These are phyloP conservation scores for Octopus sinensis DNA, from an alignment of 1,140 invertebrate species.

Conservation along the genomic window DNA sequence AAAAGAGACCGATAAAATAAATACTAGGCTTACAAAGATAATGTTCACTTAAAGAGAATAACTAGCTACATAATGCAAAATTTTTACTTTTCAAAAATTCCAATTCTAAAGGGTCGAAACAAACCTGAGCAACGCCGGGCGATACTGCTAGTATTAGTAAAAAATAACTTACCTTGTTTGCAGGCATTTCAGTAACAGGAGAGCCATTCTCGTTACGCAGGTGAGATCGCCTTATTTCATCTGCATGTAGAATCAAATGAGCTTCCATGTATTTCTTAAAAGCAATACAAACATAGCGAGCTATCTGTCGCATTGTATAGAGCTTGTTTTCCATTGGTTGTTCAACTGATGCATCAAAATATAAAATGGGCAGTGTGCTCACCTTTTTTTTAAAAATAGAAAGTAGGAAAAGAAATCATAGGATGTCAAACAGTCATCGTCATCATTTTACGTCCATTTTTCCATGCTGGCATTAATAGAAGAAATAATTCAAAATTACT, in stretches of 20 bases:
- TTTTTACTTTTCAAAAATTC: too few relatives aligned
- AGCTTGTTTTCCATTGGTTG: constrained; percentile 79
- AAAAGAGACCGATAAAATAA: too few relatives aligned
- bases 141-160: neutral
- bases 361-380: constrained; percentile 77
- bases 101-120: too few relatives aligned
- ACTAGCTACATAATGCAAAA: too few relatives aligned
- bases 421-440: too few relatives aligned
- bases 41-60: too few relatives aligned
- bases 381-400: constrained; percentile 50
- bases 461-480: too few relatives aligned
- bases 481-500: too few relatives aligned
- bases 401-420: too few relatives aligned
- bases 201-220: constrained; percentile 50
- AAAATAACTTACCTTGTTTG: constrained; percentile 52
- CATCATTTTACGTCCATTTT: too few relatives aligned
- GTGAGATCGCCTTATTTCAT: constrained; percentile 71
- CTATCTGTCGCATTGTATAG: constrained; percentile 88
- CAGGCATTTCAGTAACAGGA: constrained; percentile 50
- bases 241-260: constrained; percentile 80
- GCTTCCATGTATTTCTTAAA: constrained; percentile 89
- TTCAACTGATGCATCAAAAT: constrained; percentile 67
- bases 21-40: too few relatives aligned
- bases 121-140: too few relatives aligned
- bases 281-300: constrained; percentile 86